Evolutionary conservation across 2,113 vertebrate species (phyloP).

Genomic region (Podiceps cristatus): DNA sequence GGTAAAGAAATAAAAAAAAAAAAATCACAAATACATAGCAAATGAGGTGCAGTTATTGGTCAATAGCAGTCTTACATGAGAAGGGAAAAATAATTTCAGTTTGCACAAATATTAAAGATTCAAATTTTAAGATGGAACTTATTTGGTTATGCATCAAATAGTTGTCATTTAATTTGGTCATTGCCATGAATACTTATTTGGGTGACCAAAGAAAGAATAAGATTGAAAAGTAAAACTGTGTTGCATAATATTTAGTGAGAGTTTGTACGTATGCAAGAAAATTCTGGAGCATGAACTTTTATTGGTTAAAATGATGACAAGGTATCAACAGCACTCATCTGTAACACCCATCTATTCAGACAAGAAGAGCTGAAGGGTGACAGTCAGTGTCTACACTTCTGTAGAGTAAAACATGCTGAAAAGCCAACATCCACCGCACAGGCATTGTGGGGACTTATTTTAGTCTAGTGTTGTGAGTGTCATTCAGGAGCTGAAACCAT

Average conservation of each 20-base stretch:
- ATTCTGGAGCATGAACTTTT: neutral
- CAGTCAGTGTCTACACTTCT: neutral
- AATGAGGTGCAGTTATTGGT: neutral
- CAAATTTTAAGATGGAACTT: neutral
- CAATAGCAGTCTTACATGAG: neutral
- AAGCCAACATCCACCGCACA: neutral
- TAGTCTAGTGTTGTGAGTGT: neutral
- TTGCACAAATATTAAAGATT: slow-evolving; percentile 3
- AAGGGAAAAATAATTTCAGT: neutral
- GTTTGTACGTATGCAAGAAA: neutral
- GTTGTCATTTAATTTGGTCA: neutral
- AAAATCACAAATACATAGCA: slow-evolving; percentile 16
- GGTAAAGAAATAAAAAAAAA: neutral
- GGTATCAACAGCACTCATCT: neutral
- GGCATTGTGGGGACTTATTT: neutral
- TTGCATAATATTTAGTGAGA: neutral
- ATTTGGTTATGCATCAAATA: neutral
- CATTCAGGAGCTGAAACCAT: neutral
- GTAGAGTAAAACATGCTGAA: neutral
- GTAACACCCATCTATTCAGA: neutral
- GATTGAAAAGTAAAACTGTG: neutral
- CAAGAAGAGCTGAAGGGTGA: neutral
- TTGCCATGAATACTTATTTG: neutral
- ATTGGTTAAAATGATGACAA: neutral
- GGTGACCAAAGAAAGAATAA: neutral